These are phyloP conservation scores for Leiothrix lutea DNA, from an alignment of 2,113 vertebrate genomes.

Conservation along the genomic window DNA sequence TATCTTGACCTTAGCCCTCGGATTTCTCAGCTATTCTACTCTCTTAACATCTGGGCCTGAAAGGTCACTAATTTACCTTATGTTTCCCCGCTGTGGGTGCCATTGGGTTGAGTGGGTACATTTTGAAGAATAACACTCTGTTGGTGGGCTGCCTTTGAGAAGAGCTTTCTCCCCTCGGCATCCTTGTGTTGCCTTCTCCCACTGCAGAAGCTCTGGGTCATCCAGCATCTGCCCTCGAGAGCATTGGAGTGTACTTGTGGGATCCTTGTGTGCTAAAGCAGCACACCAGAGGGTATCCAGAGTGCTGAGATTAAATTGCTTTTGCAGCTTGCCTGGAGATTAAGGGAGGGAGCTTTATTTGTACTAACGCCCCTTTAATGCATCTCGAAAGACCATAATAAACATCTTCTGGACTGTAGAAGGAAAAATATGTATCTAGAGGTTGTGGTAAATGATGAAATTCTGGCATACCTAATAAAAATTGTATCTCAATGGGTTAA, in stretches of 20 bases:
- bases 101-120: slow-evolving; percentile 41
- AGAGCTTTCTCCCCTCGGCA: background rate
- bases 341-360: slow-evolving; percentile 55
- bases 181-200: slow-evolving; percentile 6
- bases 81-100: slow-evolving; percentile 47
- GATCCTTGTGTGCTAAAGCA: slow-evolving; percentile 1
- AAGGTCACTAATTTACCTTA: slow-evolving; percentile 65
- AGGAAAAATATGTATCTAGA: slow-evolving; percentile 26
- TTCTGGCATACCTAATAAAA: slow-evolving; percentile 48
- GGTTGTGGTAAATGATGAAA: slow-evolving; percentile 33
- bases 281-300: background rate
- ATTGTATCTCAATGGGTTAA: slow-evolving; percentile 60
- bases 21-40: slow-evolving; percentile 53
- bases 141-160: slow-evolving; percentile 55
- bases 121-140: slow-evolving; percentile 59
- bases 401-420: slow-evolving; percentile 42
- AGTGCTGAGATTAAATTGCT: slow-evolving; percentile 34
- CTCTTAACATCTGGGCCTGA: slow-evolving; percentile 58
- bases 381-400: slow-evolving; percentile 40
- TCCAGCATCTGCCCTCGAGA: background rate
- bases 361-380: slow-evolving; percentile 45
- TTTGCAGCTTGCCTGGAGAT: slow-evolving; percentile 41
- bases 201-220: background rate
- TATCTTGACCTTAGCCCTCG: slow-evolving; percentile 60
- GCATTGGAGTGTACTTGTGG: background rate